A percentile compares a stretch with the other conserved stretches of the same genome.
Evolutionary conservation across 2,113 vertebrate genomes (phyloP).

Genomic region (Crypturellus undulatus): DNA sequence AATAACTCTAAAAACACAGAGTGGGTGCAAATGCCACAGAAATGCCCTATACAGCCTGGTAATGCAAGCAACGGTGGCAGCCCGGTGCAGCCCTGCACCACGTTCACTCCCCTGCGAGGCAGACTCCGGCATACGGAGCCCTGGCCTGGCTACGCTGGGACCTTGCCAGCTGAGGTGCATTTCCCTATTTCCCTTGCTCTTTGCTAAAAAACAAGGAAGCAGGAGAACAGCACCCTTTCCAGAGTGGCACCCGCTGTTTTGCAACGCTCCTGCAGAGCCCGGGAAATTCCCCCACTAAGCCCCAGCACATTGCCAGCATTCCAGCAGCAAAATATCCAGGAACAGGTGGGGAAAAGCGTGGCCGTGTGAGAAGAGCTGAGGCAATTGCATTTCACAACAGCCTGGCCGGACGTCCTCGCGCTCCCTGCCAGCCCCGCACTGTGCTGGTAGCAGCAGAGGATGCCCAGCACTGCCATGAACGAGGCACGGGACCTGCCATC

Average conservation of each 20-base stretch:
- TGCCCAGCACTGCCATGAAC: neutral
- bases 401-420: neutral
- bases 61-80: neutral
- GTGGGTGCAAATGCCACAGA: neutral
- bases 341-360: neutral
- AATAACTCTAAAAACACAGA: neutral
- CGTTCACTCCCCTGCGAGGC: neutral
- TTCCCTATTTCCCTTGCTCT: neutral
- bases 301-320: neutral
- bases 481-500: neutral
- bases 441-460: neutral
- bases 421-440: neutral
- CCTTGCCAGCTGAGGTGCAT: neutral
- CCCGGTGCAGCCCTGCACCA: rapidly evolving
- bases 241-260: neutral
- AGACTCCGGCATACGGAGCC: rapidly evolving
- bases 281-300: neutral
- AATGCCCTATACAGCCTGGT: neutral
- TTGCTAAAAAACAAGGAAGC: neutral
- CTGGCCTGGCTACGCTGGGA: neutral
- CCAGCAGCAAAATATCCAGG: neutral
- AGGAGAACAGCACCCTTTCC: neutral
- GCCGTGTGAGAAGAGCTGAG: neutral
- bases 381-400: rapidly evolving
- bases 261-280: neutral